Conservation (phyloP, 2,888 invertebrate genomes). For the Tipula lateralis region DNA sequence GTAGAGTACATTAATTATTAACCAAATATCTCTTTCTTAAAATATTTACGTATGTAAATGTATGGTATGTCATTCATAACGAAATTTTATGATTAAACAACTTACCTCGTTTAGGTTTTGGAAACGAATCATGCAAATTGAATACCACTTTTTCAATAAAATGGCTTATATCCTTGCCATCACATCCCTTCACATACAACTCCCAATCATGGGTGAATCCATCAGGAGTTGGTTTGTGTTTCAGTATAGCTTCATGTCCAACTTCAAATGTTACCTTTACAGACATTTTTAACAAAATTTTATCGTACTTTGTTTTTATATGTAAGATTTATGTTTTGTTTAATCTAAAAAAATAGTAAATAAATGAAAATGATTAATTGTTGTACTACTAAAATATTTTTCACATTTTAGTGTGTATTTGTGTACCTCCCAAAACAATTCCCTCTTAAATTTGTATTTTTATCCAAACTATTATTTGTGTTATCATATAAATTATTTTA, state of each 20-base stretch:
- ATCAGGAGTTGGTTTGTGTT: conserved; percentile 75
- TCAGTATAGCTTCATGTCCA: conserved; percentile 81
- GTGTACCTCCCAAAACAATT: not conserved
- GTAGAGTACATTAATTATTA: too few species aligned
- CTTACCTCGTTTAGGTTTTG: conserved; percentile 83
- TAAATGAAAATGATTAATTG: not conserved
- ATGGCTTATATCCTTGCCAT: conserved; percentile 79
- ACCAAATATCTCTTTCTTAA: not conserved
- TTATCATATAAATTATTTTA: not conserved
- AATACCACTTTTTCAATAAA: conserved; percentile 93
- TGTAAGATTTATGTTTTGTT: not conserved
- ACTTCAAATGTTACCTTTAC: conserved; percentile 83
- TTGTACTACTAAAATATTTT: not conserved
- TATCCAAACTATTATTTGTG: not conserved
- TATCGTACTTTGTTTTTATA: not conserved
- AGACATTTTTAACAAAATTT: conserved; percentile 51
- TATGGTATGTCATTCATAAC: conserved; percentile 50
- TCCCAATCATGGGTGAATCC: conserved; percentile 98
- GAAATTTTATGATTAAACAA: conserved; percentile 30
- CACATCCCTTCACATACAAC: conserved; percentile 84
- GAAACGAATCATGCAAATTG: conserved; percentile 85
- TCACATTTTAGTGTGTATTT: not conserved
- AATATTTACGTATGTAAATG: conserved; percentile 33
- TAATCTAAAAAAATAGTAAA: not conserved
- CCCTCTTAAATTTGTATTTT: not conserved